A percentile compares a stretch with the other conserved stretches of the same genome.
These are phyloP conservation scores for Drosophila pachea DNA, from an alignment of 1,140 invertebrate genomes.

Conservation along the genomic window DNA sequence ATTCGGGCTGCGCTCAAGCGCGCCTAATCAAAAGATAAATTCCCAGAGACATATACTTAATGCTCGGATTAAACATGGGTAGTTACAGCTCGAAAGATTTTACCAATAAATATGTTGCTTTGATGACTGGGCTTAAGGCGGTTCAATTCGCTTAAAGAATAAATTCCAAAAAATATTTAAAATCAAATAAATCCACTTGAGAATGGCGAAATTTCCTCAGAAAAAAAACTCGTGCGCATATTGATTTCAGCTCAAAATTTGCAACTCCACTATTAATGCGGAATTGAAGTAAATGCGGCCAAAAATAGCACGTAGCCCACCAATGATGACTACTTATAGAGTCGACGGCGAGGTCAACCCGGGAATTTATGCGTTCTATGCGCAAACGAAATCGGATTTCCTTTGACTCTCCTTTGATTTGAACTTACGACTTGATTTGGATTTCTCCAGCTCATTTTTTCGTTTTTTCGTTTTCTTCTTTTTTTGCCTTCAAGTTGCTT, in stretches of 20 bases:
- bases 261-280: neutral
- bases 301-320: conserved; percentile 3
- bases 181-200: too few species aligned
- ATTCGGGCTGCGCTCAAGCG: conserved; percentile 50
- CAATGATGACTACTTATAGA: conserved; percentile 11
- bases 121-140: neutral
- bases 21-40: conserved; percentile 64
- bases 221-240: neutral
- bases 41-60: conserved; percentile 37
- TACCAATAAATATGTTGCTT: conserved; percentile 1
- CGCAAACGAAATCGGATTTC: conserved; percentile 60
- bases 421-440: conserved; percentile 51
- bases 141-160: neutral
- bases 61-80: conserved; percentile 10
- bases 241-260: neutral
- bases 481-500: conserved; percentile 30
- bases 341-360: neutral
- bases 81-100: conserved; percentile 10
- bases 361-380: conserved; percentile 31
- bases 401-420: conserved; percentile 39
- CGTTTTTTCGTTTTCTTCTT: neutral
- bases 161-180: neutral
- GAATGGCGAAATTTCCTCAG: too few species aligned
- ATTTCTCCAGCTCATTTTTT: neutral
- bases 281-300: neutral